Evolutionary conservation across 1,140 invertebrate genomes (phyloP), one percentile per base, ranked within the genome.

Genomic region (Zaprionus nigranus): DNA sequence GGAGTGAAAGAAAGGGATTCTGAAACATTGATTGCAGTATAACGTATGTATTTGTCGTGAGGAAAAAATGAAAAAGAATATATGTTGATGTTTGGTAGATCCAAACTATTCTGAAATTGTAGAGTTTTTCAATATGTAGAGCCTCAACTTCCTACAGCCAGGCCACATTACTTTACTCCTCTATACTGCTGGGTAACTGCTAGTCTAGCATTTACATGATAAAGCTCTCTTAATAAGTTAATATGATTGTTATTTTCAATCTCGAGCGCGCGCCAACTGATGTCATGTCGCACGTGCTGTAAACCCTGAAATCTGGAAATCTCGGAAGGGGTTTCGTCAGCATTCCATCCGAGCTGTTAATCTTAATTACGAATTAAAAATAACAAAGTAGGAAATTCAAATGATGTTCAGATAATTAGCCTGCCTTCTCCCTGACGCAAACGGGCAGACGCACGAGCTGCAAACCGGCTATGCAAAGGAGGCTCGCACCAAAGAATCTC

Each of bases 401-500:
- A 56, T 56, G 12, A 56, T 26, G 26, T 56, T 62, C 68, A n/a
- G n/a, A 17, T 61, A 74, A 74, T 75, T 73, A 54, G 28, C 24
- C 22, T 17, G 30, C 13, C 38, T 28, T 58, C 38, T 49, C 38
- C 54, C 46, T 67, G 54, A 67, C 54, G 40, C 28, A 46, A 65
- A 20, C 62, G 9, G 9, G 2, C 3, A 17, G 26, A n/a, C 2
- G 56, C 56, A 7, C 7, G 22, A 11, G 26, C 40, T 46, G n/a
- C 3, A 63, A 75, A 75, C 73, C 73, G 73, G 73, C 73, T 75
- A 66, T 66, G 64, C 64, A 58, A 66, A 66, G 43, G 40, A 58
- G 51, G 51, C 24, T 5, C 5, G 24, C 46, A 51, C 26, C 5
- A 3, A 15, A 13, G 51, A 15, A 38, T 28, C 15, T 11, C 5